Conservation (phyloP, 2,888 invertebrate species). For the Pogonocherus hispidulus region DNA sequence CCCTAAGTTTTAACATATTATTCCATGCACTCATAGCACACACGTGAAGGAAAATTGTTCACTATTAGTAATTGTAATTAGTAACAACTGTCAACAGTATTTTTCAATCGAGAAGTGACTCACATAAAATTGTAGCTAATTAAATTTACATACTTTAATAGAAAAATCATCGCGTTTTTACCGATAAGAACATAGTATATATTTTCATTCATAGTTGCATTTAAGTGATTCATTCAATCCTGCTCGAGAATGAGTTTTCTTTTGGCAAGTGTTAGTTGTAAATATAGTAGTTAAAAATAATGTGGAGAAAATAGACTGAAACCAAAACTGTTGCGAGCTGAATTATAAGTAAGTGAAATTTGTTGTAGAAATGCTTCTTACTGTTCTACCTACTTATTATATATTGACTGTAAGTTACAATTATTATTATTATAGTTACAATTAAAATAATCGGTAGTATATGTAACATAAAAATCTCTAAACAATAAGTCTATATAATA, state of each 20-base stretch:
- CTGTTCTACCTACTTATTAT: background rate
- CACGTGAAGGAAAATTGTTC: background rate
- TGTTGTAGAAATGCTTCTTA: background rate
- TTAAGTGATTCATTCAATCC: slow-evolving; percentile 19
- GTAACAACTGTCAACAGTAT: background rate
- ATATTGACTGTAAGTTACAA: too few species aligned
- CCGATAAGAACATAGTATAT: slow-evolving; percentile 16
- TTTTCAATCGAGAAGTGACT: background rate
- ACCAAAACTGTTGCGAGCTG: slow-evolving; percentile 13
- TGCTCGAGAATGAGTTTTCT: background rate
- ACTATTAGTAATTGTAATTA: background rate
- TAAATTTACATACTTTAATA: background rate
- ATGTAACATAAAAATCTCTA: too few species aligned
- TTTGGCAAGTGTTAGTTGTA: background rate
- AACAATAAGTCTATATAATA: too few species aligned
- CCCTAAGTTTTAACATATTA: too few species aligned
- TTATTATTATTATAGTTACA: too few species aligned
- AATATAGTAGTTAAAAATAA: slow-evolving; percentile 11
- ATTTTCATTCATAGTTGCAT: slow-evolving; percentile 12
- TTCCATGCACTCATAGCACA: background rate
- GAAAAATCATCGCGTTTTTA: background rate
- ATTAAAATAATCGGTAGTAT: too few species aligned
- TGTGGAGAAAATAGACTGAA: slow-evolving; percentile 18
- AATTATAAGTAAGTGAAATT: slow-evolving; percentile 27
- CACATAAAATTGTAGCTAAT: background rate